Percentiles rank a stretch among this genome's conserved stretches.
Evolutionary conservation across 1,140 invertebrate genomes (phyloP).

Genomic region (Drosophila triauraria): DNA sequence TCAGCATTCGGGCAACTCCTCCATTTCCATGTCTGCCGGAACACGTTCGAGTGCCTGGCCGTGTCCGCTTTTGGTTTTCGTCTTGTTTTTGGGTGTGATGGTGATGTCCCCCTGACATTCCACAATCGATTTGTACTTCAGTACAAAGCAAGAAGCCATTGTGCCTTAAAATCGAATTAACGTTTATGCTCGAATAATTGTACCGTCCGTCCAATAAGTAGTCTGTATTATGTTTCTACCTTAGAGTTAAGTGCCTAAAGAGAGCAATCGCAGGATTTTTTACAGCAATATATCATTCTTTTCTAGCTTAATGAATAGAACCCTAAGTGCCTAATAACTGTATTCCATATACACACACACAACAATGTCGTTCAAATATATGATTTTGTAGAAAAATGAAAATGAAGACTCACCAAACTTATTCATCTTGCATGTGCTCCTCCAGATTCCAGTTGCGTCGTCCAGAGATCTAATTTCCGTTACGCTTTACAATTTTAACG

Average conservation of each 20-base stretch:
- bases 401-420: slow-evolving; percentile 63
- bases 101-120: slow-evolving; percentile 26
- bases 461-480: slow-evolving; percentile 21
- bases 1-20: slow-evolving; percentile 77
- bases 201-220: slow-evolving; percentile 67
- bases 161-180: slow-evolving; percentile 61
- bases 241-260: slow-evolving; percentile 62
- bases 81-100: slow-evolving; percentile 23
- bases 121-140: slow-evolving; percentile 56
- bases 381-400: slow-evolving; percentile 11
- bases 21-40: slow-evolving; percentile 68
- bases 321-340: slow-evolving; percentile 39
- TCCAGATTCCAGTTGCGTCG: neutral
- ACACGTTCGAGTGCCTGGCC: slow-evolving; percentile 58
- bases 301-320: slow-evolving; percentile 48
- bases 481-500: slow-evolving; percentile 41
- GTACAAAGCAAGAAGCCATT: slow-evolving; percentile 61
- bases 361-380: slow-evolving; percentile 41
- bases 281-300: slow-evolving; percentile 25
- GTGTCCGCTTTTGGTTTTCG: slow-evolving; percentile 43
- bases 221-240: slow-evolving; percentile 51
- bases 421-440: slow-evolving; percentile 58
- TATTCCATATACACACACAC: slow-evolving; percentile 32
- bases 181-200: slow-evolving; percentile 42
- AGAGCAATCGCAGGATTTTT: slow-evolving; percentile 22